Evolutionary conservation across 2,888 invertebrate genomes (phyloP), one percentile per base, ranked within the genome.

Genomic region (Parapristionchus giblindavisi): DNA sequence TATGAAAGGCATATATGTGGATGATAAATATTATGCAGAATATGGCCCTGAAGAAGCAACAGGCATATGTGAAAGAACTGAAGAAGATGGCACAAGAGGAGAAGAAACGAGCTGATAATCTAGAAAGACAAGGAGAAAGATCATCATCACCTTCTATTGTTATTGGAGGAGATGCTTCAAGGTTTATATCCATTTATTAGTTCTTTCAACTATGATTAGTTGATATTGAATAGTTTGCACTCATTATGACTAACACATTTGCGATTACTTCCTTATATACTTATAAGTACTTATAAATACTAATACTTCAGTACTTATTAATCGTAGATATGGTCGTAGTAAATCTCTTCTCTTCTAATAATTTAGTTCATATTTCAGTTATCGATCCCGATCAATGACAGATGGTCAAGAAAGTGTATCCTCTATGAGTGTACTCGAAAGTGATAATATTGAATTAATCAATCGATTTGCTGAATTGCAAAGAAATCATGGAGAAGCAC

Each of bases 401-500:
- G 83, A 83, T 65, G 83, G 80, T 1, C 79, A 80, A 40, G 81
- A 83, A 48, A 82, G 82, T 60, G 79, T 82, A 8, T 82, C 84
- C 21, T 85, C 84, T 1, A 75, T 85, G 17, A 82, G 80, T 24
- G 83, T 85, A 4, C 80, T 89, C 34, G 89, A 89, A 71, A 87
- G 88, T 40, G 90, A 90, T 78, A 89, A 90, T 76, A 86, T 85
- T 29, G 89, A 89, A 43, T 82, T 90, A 48, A 81, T 90, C 48
- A 85, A 83, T 43, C 86, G 89, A 75, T 75, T 90, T 17, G 87
- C 89, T 1, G 82, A 83, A 6, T 77, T 90, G 6, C 90, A 91
- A 81, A 89, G 90, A 78, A 88, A 89, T 72, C 90, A 90, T 63
- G 90, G 89, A 88, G 88, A 88, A 36, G 81, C 90, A 36, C 90